phyloP scores from a whole-genome alignment of 2,888 invertebrate genomes.

The Stratiomys singularior region DNA sequence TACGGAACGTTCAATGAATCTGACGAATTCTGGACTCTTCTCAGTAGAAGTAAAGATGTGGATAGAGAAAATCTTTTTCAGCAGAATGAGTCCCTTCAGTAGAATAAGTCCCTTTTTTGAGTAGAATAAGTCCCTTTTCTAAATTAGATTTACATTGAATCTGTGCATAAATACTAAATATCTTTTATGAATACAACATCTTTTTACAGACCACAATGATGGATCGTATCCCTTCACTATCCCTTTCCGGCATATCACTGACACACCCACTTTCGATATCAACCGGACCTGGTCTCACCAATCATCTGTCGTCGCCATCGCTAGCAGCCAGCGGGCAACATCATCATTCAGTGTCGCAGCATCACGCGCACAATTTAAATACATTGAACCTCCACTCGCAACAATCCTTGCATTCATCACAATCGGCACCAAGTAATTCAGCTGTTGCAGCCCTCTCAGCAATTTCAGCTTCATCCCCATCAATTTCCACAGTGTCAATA shows the following conservation, averaged over 20 bases:
- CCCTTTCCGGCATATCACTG: constrained; percentile 65
- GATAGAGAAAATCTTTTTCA: too few relatives aligned
- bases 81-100: too few relatives aligned
- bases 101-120: too few relatives aligned
- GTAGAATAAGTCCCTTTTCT: too few relatives aligned
- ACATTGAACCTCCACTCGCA: constrained; percentile 58
- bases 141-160: too few relatives aligned
- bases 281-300: constrained; percentile 59
- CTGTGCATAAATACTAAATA: too few relatives aligned
- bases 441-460: constrained; percentile 44
- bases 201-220: constrained; percentile 61
- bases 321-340: constrained; percentile 55
- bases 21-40: too few relatives aligned
- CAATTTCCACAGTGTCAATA: constrained; percentile 54
- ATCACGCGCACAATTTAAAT: constrained; percentile 59
- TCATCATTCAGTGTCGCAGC: constrained; percentile 53
- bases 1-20: too few relatives aligned
- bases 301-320: constrained; percentile 61
- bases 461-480: constrained; percentile 52
- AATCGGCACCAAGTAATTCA: constrained; percentile 52
- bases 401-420: constrained; percentile 53
- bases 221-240: constrained; percentile 66
- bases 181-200: background rate
- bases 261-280: constrained; percentile 64
- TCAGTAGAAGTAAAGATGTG: too few relatives aligned